Conservation (phyloP, 2,888 invertebrate genomes). For the Dysmachus trigonus region DNA sequence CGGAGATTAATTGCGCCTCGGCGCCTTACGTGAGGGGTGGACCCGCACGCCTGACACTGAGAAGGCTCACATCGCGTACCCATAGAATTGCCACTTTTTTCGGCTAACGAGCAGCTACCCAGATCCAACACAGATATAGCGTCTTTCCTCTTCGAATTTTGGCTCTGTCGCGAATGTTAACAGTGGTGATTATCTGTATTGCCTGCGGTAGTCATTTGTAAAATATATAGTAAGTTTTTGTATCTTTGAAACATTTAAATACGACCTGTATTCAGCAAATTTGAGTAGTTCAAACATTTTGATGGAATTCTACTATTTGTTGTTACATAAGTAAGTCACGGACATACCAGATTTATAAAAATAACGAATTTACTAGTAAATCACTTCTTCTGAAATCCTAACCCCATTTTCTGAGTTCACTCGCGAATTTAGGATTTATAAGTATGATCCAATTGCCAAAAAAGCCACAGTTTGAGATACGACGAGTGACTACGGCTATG, state of each 20-base stretch:
- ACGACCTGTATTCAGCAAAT: not conserved
- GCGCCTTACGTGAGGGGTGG: constrained; percentile 13
- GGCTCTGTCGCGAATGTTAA: not conserved
- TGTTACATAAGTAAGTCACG: no score
- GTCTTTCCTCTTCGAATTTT: not conserved
- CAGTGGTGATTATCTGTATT: not conserved
- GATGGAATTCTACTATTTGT: no score
- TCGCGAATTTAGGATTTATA: no score
- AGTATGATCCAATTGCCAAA: no score
- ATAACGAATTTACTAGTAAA: no score
- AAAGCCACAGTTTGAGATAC: no score
- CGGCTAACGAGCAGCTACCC: no score
- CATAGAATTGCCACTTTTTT: not conserved
- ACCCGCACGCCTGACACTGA: not conserved
- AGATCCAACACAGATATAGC: not conserved
- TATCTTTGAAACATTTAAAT: not conserved
- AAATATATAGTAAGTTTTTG: not conserved
- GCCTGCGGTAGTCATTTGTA: not conserved
- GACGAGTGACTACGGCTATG: no score
- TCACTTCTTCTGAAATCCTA: no score
- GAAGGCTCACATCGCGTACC: not conserved
- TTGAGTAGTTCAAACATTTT: not conserved
- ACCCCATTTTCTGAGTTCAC: no score
- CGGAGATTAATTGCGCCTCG: constrained; percentile 6
- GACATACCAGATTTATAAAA: no score